phyloP scores from a whole-genome alignment of 2,888 invertebrate genomes.

The Tortrix viridana region DNA sequence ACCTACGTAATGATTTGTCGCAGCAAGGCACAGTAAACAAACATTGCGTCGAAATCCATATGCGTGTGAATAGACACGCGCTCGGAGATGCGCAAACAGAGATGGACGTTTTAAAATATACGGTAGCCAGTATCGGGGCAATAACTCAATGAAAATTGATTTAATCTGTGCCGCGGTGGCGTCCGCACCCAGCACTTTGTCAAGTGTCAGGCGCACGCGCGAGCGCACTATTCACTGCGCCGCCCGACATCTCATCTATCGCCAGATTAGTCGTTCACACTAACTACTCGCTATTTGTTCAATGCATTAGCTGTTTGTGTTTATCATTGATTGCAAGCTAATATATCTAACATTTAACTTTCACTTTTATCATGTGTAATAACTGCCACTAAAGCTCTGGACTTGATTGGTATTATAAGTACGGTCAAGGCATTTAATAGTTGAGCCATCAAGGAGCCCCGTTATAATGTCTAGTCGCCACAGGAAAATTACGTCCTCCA shows the following conservation, averaged over 20 bases:
- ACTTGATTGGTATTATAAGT: too few relatives aligned
- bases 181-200: constrained; percentile 72
- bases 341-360: too few relatives aligned
- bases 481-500: too few relatives aligned
- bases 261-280: constrained; percentile 56
- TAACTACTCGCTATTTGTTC: constrained; percentile 32
- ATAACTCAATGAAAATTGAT: constrained; percentile 56
- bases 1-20: too few relatives aligned
- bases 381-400: too few relatives aligned
- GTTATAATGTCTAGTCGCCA: too few relatives aligned
- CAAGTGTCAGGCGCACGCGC: constrained; percentile 67
- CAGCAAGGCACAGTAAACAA: too few relatives aligned
- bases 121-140: constrained; percentile 38
- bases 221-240: constrained; percentile 60
- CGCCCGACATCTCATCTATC: constrained; percentile 58
- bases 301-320: constrained; percentile 10
- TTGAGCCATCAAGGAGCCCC: too few relatives aligned
- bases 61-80: constrained; percentile 20
- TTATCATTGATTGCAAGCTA: not conserved
- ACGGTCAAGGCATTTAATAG: too few relatives aligned
- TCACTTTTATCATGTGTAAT: too few relatives aligned
- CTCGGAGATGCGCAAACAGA: constrained; percentile 31
- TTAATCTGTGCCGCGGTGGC: constrained; percentile 57
- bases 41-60: constrained; percentile 5
- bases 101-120: constrained; percentile 39